These are phyloP conservation scores for Blomia tropicalis DNA, from an alignment of 2,888 invertebrate genomes.

Conservation along the genomic window DNA sequence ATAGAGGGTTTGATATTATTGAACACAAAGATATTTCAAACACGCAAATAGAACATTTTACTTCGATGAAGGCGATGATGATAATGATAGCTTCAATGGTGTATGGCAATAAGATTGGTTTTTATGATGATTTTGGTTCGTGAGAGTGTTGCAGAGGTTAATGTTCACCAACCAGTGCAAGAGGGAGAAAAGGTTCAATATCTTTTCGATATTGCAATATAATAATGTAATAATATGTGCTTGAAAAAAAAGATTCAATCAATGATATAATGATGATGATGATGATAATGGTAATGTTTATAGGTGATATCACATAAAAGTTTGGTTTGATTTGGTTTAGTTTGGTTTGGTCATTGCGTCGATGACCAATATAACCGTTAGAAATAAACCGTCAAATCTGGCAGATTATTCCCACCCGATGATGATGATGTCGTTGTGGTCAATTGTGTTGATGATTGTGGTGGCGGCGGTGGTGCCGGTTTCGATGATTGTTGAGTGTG, in stretches of 20 bases:
- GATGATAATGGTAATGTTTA: too few relatives aligned
- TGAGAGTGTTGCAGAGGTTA: background rate
- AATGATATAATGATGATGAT: background rate
- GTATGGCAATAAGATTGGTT: background rate
- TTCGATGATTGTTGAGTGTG: background rate
- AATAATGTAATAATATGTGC: background rate
- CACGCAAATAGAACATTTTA: background rate
- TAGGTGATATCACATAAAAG: background rate
- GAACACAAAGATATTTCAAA: background rate
- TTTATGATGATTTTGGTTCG: background rate
- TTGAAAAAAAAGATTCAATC: background rate
- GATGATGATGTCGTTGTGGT: background rate
- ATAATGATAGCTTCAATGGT: background rate
- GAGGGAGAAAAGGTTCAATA: slow-evolving; percentile 2
- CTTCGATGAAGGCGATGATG: slow-evolving; percentile 1
- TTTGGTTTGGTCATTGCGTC: background rate
- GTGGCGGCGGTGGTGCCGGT: background rate
- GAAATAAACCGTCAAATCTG: slow-evolving; percentile 14
- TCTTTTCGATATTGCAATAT: too few relatives aligned
- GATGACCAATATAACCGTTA: background rate
- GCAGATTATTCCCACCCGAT: background rate
- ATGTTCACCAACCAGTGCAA: background rate
- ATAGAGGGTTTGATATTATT: background rate
- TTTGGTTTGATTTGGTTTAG: background rate
- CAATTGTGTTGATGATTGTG: background rate